Evolutionary conservation across 2,113 vertebrate genomes (phyloP), one percentile per base, ranked within the genome.

Genomic region (Barnardius zonarius): DNA sequence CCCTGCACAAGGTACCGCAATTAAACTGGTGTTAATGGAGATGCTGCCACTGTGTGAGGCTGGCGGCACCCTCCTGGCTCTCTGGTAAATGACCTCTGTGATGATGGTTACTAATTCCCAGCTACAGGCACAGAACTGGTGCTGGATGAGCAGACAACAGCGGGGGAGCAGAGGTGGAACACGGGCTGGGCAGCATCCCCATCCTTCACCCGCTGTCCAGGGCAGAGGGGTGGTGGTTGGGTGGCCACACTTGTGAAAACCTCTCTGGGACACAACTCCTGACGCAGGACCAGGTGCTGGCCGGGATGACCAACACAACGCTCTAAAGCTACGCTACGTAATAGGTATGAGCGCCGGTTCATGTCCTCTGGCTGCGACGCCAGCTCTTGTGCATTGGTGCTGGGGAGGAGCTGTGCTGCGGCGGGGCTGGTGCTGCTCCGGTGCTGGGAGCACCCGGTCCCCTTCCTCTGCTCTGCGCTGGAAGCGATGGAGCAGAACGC

Each of bases 211-310:
- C 6, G 1, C 9, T 3, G 16, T 5, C 41, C 30, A 12, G 19
- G 31, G 49, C 30, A 25, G 46, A 43, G 52, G 28, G n/a, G 17
- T 4, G 1, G 19, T 11, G 6, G 4, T 25, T 76, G 49, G 0
- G 8, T 20, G 62, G 44, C 37, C 52, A 4, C 4, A 18, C 61
- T 16, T 0, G 2, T 2, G 54, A 80, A 73, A 88, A 82, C 22
- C 76, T 83, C 83, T 20, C 17, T 7, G 86, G 30, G 62, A 66
- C 86, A 81, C 63, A 89, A 76, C 54, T 91, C 92, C 59, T 48
- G 86, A 39, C 52, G 39, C 15, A 51, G 15, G 20, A 35, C 57
- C n/a, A 73, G 43, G 90, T 35, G 75, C 66, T 91, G 94, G 22
- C 51, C 1, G 25, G 55, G 81, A 69, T 31, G 67, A 82, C 92